Conservation (phyloP, 2,888 invertebrate species). For the Philhelius pedissequus region DNA sequence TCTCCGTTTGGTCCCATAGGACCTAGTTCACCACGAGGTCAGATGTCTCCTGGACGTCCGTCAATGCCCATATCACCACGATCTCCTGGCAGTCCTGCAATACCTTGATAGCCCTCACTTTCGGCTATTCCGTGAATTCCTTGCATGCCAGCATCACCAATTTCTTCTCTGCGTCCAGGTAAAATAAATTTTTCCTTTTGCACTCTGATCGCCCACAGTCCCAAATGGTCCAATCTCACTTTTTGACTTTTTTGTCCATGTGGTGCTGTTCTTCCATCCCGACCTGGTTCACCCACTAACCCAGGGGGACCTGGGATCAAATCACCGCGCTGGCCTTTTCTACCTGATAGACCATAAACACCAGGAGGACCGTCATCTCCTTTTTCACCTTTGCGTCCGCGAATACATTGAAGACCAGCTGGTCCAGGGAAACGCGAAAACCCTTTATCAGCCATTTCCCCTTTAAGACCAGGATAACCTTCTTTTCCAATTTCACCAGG, state of each 20-base stretch:
- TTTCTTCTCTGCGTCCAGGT: slow-evolving; percentile 79
- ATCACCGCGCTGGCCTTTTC: slow-evolving; percentile 78
- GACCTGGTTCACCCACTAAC: slow-evolving; percentile 75
- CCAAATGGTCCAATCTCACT: slow-evolving; percentile 78
- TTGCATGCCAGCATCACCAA: slow-evolving; percentile 78
- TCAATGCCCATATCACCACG: slow-evolving; percentile 83
- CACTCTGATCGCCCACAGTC: slow-evolving; percentile 75
- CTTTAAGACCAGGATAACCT: slow-evolving; percentile 78
- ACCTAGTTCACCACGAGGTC: slow-evolving; percentile 78
- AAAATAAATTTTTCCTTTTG: slow-evolving; percentile 79
- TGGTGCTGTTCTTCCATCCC: slow-evolving; percentile 76
- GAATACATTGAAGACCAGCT: slow-evolving; percentile 79
- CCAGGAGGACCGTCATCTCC: slow-evolving; percentile 82
- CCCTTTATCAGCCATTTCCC: slow-evolving; percentile 80
- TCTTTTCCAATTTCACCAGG: slow-evolving; percentile 78
- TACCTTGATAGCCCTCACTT: slow-evolving; percentile 72
- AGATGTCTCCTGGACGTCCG: slow-evolving; percentile 73
- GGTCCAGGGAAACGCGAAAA: slow-evolving; percentile 79
- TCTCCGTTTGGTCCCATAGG: slow-evolving; percentile 75
- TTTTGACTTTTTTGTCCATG: slow-evolving; percentile 78
- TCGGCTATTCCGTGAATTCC: slow-evolving; percentile 73
- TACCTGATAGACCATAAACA: slow-evolving; percentile 81
- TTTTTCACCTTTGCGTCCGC: slow-evolving; percentile 81
- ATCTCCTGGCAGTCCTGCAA: slow-evolving; percentile 77
- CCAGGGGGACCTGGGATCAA: slow-evolving; percentile 76